Base-by-base conservation (phyloP, 2,113 vertebrate genomes). In the Ptilorrhoa leucosticta region DNA sequence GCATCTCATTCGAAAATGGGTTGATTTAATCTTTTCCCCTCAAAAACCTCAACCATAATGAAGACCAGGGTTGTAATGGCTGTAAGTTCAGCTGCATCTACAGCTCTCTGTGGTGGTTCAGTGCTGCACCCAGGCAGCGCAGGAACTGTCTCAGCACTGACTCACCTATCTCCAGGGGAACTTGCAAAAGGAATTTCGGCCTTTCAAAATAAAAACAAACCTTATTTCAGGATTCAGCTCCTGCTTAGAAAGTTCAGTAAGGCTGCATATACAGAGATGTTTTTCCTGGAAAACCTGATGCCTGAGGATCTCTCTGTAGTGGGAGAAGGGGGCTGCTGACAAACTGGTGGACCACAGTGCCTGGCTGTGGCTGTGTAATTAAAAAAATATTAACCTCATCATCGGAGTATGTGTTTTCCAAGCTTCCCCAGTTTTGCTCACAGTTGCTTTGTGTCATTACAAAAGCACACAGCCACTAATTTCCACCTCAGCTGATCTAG, bases 361-460 rank as follows among this genome's bases (percentile, higher is more conserved):
- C 57, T 3, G 1, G 57, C 28, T 4, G 1, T 65, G 58, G 45
- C 68, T 27, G 23, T 7, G 7, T 60, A 93, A 78, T 83, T 77
- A 42, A 89, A 90, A 83, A 83, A 89, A 73, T 31, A 83, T 26
- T 81, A 87, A 89, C 72, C 57, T 93, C 89, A 87, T 75, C 77
- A 80, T 50, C 33, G 4, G 45, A 70, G 33, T 69, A 66, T 54
- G 45, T 42, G 47, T 65, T 81, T 78, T 69, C 65, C 73, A 91
- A 77, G 69, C 93, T 75, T 81, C 69, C 35, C 60, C 51, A 33
- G 50, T 86, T 87, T 50, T 89, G 58, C 60, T 91, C 45, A 56
- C 15, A 9, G 72, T 81, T 66, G 68, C 60, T 94, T 84, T 94
- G 60, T 81, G 69, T 44, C 56, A 18, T 60, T 70, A 84, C 50